phyloP scores from a whole-genome alignment of 1,140 invertebrate species.

The Sarcophaga bullata region DNA sequence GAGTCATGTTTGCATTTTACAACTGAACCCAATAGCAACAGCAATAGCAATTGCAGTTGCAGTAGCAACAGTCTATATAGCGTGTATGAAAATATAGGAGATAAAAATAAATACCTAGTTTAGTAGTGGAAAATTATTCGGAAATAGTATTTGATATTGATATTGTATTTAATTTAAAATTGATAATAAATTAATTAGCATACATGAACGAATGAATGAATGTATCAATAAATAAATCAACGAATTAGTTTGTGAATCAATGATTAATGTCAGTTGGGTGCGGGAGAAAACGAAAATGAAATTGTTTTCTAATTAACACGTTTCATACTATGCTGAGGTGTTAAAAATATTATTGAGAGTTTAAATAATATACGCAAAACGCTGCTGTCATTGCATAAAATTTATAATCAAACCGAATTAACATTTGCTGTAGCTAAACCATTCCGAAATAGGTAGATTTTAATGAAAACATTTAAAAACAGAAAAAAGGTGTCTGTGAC shows the following conservation, averaged over 20 bases:
- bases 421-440: too few species aligned
- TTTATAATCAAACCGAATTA: too few species aligned
- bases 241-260: neutral
- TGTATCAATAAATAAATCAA: neutral
- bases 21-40: neutral
- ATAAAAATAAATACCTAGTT: neutral
- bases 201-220: neutral
- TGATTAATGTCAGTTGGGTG: neutral
- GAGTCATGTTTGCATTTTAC: neutral
- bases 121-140: slow-evolving; percentile 7
- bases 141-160: neutral
- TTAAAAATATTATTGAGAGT: too few species aligned
- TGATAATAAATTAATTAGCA: neutral
- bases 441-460: too few species aligned
- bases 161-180: neutral
- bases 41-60: neutral
- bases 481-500: too few species aligned
- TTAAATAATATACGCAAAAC: too few species aligned
- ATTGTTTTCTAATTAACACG: too few species aligned
- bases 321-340: too few species aligned
- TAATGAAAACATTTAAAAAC: too few species aligned
- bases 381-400: too few species aligned
- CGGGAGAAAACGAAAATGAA: neutral
- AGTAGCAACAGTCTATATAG: neutral
- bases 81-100: neutral